phyloP scores from a whole-genome alignment of 2,797 vertebrate genomes.

The Malurus leucopterus region DNA sequence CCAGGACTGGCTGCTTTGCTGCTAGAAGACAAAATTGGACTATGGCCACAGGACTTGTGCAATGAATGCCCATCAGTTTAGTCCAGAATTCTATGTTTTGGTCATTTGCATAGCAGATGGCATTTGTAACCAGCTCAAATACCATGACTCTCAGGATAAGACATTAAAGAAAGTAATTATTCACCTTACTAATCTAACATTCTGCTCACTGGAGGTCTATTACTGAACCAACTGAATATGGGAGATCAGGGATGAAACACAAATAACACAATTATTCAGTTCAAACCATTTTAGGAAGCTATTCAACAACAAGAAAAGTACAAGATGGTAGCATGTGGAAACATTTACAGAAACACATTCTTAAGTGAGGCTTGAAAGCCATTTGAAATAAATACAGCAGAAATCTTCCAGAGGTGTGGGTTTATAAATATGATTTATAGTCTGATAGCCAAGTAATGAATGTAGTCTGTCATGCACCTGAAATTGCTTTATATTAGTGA shows the following conservation, averaged over 20 bases:
- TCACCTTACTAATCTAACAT: background rate
- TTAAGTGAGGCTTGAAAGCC: background rate
- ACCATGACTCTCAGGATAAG: background rate
- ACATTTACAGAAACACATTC: background rate
- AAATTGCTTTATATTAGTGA: slow-evolving; percentile 5
- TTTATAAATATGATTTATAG: slow-evolving; percentile 2
- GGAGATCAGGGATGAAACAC: background rate
- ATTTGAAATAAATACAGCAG: background rate
- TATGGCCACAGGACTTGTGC: background rate
- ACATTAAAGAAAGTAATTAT: background rate
- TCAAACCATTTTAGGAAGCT: background rate
- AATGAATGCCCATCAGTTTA: background rate
- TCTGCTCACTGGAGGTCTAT: background rate
- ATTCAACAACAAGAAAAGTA: background rate
- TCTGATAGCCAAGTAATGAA: slow-evolving; percentile 14
- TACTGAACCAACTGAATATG: background rate
- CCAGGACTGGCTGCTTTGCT: background rate
- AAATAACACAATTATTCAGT: background rate
- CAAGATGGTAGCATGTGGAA: background rate
- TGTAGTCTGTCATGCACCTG: background rate
- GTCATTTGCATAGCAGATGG: background rate
- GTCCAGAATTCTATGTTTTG: background rate
- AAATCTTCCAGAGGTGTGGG: background rate
- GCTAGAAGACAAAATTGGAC: background rate
- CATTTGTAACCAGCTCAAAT: background rate